These are phyloP conservation scores for Lordiphosa stackelbergi DNA, from an alignment of 1,140 invertebrate species.

Conservation along the genomic window DNA sequence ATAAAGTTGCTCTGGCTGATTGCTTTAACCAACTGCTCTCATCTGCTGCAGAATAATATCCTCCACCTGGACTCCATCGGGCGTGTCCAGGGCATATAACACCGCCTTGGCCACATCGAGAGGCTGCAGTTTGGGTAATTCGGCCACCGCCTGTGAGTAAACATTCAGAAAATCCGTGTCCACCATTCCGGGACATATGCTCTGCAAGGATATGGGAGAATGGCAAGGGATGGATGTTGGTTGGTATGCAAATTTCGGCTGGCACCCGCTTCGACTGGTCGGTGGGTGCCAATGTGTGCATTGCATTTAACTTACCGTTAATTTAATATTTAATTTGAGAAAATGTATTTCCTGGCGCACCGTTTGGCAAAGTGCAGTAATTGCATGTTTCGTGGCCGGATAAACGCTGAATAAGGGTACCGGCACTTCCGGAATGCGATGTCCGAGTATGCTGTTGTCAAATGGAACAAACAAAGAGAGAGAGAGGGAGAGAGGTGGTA, in stretches of 20 bases:
- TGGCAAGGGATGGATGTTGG: constrained; percentile 22
- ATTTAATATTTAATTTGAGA: constrained; percentile 78
- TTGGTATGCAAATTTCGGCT: constrained; percentile 25
- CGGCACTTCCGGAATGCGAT: constrained; percentile 77
- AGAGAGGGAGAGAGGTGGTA: constrained; percentile 39
- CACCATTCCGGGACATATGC: constrained; percentile 81
- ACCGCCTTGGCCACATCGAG: constrained; percentile 79
- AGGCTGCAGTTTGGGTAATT: constrained; percentile 77
- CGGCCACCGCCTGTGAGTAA: constrained; percentile 66
- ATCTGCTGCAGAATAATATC: constrained; percentile 72
- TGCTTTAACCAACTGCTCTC: constrained; percentile 37
- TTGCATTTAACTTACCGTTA: constrained; percentile 77
- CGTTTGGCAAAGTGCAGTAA: constrained; percentile 80
- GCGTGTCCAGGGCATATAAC: constrained; percentile 78
- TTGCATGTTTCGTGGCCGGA: constrained; percentile 80
- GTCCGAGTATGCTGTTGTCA: constrained; percentile 77
- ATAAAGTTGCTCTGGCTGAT: neutral
- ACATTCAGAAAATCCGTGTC: constrained; percentile 79
- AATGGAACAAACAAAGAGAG: constrained; percentile 16
- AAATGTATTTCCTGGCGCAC: constrained; percentile 80
- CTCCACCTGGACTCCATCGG: constrained; percentile 78
- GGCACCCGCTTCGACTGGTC: neutral
- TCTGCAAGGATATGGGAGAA: constrained; percentile 68
- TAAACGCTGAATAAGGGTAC: constrained; percentile 79
- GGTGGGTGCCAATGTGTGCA: constrained; percentile 43